Evolutionary conservation across 2,113 vertebrate species (phyloP).

Genomic region (Plecotus auritus): DNA sequence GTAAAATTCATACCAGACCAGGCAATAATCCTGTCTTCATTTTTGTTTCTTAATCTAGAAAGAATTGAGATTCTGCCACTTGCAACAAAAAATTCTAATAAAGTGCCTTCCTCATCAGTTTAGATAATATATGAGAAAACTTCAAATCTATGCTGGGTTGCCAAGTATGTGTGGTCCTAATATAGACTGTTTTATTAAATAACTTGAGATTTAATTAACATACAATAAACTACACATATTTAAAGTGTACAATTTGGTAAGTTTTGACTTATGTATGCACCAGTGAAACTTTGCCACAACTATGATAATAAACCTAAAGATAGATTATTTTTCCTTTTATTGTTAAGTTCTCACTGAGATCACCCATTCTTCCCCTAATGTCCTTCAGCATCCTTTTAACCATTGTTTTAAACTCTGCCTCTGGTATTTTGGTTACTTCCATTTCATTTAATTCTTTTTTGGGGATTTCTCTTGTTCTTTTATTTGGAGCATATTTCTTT

Average conservation of each 20-base stretch:
- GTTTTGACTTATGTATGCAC: background rate
- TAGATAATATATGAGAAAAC: background rate
- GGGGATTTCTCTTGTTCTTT: background rate
- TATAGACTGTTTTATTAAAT: background rate
- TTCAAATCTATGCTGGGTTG: background rate
- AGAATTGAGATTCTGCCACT: background rate
- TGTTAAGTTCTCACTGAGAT: background rate
- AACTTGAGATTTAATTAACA: background rate
- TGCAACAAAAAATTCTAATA: background rate
- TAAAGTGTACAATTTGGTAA: background rate
- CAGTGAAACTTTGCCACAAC: background rate
- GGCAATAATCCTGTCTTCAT: background rate
- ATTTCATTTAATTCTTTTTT: background rate
- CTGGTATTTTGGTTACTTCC: background rate
- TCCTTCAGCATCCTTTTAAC: background rate
- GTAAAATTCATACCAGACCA: background rate
- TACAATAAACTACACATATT: background rate
- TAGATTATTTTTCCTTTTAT: background rate
- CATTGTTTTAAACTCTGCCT: background rate
- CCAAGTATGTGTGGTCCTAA: background rate
- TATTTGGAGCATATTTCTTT: background rate
- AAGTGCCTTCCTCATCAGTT: background rate
- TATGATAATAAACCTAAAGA: background rate
- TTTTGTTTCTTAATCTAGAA: background rate
- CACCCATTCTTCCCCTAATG: background rate